Conservation (phyloP, 2,888 invertebrate genomes). For the Parasteatoda lunata region DNA sequence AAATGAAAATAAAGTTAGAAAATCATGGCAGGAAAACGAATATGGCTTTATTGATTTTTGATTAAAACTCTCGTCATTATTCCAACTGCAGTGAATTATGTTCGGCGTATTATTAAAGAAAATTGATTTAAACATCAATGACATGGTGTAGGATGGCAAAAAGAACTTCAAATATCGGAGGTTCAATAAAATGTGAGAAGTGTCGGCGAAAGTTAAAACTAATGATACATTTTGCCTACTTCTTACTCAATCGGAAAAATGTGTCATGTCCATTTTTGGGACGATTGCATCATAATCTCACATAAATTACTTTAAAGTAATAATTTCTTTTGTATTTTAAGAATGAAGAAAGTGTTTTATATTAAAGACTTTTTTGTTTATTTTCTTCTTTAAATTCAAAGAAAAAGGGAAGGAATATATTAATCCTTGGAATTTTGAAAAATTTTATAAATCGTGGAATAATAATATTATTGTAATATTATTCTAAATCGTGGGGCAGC, state of each 20-base stretch:
- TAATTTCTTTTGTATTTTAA: too few species aligned
- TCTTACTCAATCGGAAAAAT: conserved; percentile 17
- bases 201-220: conserved; percentile 61
- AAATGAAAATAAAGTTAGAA: conserved; percentile 67
- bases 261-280: not conserved
- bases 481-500: too few species aligned
- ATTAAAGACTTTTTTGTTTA: too few species aligned
- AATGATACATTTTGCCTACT: conserved; percentile 36
- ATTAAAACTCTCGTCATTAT: conserved; percentile 67
- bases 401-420: too few species aligned
- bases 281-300: too few species aligned
- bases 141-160: conserved; percentile 37
- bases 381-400: too few species aligned
- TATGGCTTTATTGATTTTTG: conserved; percentile 68
- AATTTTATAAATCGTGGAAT: too few species aligned
- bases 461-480: too few species aligned
- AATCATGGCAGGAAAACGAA: conserved; percentile 66
- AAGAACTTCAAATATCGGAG: conserved; percentile 45
- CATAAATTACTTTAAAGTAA: too few species aligned
- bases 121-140: conserved; percentile 68
- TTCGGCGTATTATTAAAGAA: conserved; percentile 68
- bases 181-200: conserved; percentile 58
- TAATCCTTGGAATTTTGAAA: too few species aligned
- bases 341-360: too few species aligned
- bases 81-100: conserved; percentile 62